Evolutionary conservation across 2,113 vertebrate species (phyloP).

Genomic region (Hemibagrus wyckioides): DNA sequence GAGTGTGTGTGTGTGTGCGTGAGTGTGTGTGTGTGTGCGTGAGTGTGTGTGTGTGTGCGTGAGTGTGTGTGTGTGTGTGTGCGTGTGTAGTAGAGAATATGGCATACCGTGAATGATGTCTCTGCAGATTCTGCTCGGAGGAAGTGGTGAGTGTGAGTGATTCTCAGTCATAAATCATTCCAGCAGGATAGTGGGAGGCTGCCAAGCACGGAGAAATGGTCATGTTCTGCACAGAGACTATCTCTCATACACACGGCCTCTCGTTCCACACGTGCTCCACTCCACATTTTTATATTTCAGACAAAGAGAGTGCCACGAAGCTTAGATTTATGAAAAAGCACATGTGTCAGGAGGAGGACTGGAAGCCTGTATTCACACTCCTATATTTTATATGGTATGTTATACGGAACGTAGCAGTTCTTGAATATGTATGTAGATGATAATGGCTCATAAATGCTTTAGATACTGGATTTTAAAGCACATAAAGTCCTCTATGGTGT

Average conservation of each 20-base stretch:
- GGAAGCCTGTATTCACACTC: neutral
- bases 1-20: neutral
- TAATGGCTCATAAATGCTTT: neutral
- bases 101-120: slow-evolving; percentile 57
- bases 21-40: neutral
- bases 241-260: slow-evolving; percentile 8
- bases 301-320: neutral
- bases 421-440: neutral
- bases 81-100: neutral
- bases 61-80: neutral
- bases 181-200: slow-evolving; percentile 62
- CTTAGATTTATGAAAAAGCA: neutral
- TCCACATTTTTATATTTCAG: neutral
- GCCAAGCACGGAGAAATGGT: slow-evolving; percentile 54
- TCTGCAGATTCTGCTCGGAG: slow-evolving; percentile 76
- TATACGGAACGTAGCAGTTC: neutral
- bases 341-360: neutral
- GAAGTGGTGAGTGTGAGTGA: slow-evolving; percentile 78
- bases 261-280: slow-evolving; percentile 2
- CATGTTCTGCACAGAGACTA: slow-evolving; percentile 52
- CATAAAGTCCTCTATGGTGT: neutral
- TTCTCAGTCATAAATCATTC: slow-evolving; percentile 80
- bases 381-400: neutral
- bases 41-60: neutral
- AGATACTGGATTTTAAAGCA: neutral